A percentile compares a stretch with the other conserved stretches of the same genome.
Conservation (phyloP, 2,797 vertebrate species). For the Novumbra hubbsi region DNA sequence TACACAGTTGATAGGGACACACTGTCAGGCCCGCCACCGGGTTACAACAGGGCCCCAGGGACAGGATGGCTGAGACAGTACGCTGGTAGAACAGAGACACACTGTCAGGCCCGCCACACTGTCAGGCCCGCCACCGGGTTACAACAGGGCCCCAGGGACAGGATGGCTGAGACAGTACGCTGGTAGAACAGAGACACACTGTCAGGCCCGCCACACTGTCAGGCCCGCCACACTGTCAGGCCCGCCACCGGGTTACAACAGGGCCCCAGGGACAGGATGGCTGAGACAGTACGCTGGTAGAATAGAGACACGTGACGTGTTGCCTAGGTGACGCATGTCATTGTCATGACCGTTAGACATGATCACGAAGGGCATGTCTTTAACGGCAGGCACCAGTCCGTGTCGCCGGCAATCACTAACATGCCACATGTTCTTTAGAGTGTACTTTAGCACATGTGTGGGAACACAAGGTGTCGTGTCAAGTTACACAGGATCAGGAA, state of each 20-base stretch:
- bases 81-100: neutral
- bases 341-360: no score
- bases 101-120: no score
- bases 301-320: neutral
- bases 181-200: no score
- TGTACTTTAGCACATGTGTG: neutral
- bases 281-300: neutral
- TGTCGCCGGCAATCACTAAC: neutral
- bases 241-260: no score
- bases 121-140: slow-evolving; percentile 42
- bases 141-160: slow-evolving; percentile 49
- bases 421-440: no score
- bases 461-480: neutral
- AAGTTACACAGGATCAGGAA: neutral
- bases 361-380: slow-evolving; percentile 20
- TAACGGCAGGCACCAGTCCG: neutral
- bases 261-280: slow-evolving; percentile 14
- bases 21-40: slow-evolving; percentile 47
- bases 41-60: slow-evolving; percentile 47
- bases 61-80: slow-evolving; percentile 5
- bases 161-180: neutral
- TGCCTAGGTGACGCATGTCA: no score
- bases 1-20: slow-evolving; percentile 53
- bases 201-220: no score
- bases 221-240: slow-evolving; percentile 36